These are phyloP conservation scores for Lycodopsis pacificus DNA, from an alignment of 2,797 vertebrate species.

Conservation along the genomic window DNA sequence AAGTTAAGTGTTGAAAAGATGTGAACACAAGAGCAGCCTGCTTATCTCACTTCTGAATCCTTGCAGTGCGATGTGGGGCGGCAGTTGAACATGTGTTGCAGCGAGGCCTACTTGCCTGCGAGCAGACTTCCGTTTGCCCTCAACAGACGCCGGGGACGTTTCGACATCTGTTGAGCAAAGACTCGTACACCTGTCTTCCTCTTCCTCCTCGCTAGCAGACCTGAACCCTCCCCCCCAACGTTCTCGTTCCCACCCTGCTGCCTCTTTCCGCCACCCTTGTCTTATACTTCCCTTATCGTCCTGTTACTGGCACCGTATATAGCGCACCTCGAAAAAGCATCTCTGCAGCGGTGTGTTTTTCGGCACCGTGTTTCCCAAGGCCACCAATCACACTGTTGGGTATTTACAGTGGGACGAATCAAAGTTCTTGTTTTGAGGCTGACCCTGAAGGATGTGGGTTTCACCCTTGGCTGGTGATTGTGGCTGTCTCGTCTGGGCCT, in stretches of 20 bases:
- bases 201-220: conserved; percentile 76
- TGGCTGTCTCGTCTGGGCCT: conserved; percentile 80
- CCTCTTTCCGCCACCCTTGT: conserved; percentile 43
- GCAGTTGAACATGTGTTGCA: conserved; percentile 75
- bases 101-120: conserved; percentile 62
- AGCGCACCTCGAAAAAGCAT: conserved; percentile 29
- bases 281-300: conserved; percentile 65
- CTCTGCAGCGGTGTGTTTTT: conserved; percentile 34
- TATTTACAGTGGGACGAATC: conserved; percentile 74
- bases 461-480: conserved; percentile 81
- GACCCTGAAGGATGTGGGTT: conserved; percentile 84
- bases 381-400: conserved; percentile 68
- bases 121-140: conserved; percentile 78
- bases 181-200: conserved; percentile 82
- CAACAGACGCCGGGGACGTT: conserved; percentile 79
- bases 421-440: conserved; percentile 81
- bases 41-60: conserved; percentile 54
- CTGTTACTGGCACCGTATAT: conserved; percentile 20
- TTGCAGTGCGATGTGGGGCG: conserved; percentile 39
- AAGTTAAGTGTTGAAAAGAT: conserved; percentile 15
- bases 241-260: conserved; percentile 53
- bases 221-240: conserved; percentile 30
- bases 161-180: conserved; percentile 83
- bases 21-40: conserved; percentile 34
- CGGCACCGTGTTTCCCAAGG: conserved; percentile 33